A percentile compares a stretch with the other conserved stretches of the same genome.
These are phyloP conservation scores for Polymixis lichenea DNA, from an alignment of 2,888 invertebrate species.

Conservation along the genomic window DNA sequence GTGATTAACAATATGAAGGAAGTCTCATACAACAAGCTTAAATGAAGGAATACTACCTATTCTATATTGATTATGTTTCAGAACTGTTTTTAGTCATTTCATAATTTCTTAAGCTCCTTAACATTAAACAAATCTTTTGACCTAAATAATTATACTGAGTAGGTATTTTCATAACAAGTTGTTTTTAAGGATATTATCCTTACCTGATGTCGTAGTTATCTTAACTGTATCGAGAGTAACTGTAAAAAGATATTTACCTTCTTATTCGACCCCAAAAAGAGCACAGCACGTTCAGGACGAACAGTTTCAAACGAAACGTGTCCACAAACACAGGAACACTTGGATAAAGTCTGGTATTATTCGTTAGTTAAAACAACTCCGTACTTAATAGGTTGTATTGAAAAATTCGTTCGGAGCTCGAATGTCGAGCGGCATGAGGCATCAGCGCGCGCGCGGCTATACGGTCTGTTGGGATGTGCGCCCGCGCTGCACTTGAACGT, in stretches of 20 bases:
- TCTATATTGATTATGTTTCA: background rate
- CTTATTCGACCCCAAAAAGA: conserved; percentile 77
- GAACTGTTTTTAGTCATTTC: background rate
- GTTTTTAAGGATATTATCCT: conserved; percentile 45
- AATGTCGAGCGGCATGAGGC: conserved; percentile 73
- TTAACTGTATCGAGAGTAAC: conserved; percentile 74
- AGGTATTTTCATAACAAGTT: background rate
- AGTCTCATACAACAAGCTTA: background rate
- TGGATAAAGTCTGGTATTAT: conserved; percentile 63
- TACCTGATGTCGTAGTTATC: conserved; percentile 47
- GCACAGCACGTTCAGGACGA: conserved; percentile 68
- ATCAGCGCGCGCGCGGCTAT: conserved; percentile 77
- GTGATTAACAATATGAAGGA: background rate
- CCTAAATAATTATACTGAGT: background rate
- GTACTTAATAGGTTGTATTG: conserved; percentile 65
- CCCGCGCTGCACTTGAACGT: conserved; percentile 86
- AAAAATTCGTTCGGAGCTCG: conserved; percentile 73
- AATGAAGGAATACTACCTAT: background rate
- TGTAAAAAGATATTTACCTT: conserved; percentile 80
- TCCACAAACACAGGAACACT: conserved; percentile 81
- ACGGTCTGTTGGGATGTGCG: conserved; percentile 84
- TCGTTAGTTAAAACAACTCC: conserved; percentile 68
- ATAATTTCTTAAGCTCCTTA: background rate
- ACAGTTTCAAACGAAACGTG: conserved; percentile 70
- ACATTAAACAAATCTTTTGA: background rate